These are phyloP conservation scores for Muscicapa adusta DNA, from an alignment of 2,113 vertebrate genomes.

Conservation along the genomic window DNA sequence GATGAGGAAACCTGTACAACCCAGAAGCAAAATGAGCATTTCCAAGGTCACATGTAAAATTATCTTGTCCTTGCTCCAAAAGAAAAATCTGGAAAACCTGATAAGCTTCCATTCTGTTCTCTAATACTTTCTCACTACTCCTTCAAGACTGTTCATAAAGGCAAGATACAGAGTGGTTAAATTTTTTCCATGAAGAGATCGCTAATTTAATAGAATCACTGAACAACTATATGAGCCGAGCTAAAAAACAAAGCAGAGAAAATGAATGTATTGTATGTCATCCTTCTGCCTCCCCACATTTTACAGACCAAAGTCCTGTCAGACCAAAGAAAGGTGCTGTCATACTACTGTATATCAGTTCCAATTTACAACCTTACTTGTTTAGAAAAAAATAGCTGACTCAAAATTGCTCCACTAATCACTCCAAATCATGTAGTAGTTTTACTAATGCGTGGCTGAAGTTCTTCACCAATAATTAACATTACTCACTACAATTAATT, in stretches of 20 bases:
- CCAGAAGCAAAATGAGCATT: neutral
- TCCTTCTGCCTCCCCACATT: neutral
- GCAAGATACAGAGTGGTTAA: neutral
- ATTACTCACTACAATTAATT: neutral
- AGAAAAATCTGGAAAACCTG: neutral
- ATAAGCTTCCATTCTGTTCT: neutral
- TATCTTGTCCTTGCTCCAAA: neutral
- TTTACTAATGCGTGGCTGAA: neutral
- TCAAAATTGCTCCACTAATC: neutral
- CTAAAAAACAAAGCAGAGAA: neutral
- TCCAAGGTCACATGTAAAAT: neutral
- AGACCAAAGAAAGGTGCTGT: neutral
- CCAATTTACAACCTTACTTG: neutral
- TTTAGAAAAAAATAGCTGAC: neutral
- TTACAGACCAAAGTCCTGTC: neutral
- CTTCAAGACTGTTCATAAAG: neutral
- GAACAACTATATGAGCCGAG: neutral
- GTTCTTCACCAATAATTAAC: slow-evolving; percentile 1
- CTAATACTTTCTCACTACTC: neutral
- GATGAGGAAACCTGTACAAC: neutral
- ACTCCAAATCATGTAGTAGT: neutral
- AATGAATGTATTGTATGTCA: neutral
- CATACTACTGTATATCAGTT: neutral
- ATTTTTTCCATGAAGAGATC: neutral
- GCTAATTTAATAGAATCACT: neutral